These are phyloP conservation scores for Rosalia funebris DNA, from an alignment of 2,888 invertebrate species.

Conservation along the genomic window DNA sequence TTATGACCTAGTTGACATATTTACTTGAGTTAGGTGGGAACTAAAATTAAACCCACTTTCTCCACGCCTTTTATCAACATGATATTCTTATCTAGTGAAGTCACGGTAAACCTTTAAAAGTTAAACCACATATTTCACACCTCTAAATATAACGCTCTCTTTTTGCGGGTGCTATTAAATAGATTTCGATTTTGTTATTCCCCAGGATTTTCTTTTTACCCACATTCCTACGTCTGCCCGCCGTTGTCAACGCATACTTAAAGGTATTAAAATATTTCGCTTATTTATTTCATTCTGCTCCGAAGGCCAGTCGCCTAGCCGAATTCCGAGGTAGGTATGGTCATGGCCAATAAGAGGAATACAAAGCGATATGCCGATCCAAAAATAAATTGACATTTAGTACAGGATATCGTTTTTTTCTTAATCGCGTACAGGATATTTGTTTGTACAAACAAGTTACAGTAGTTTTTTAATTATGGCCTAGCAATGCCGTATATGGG, in stretches of 20 bases:
- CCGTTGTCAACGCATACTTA: neutral
- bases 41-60: no score
- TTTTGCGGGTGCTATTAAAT: no score
- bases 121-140: no score
- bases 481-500: no score
- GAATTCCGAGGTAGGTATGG: constrained; percentile 18
- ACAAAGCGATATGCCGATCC: constrained; percentile 7
- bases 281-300: constrained; percentile 3
- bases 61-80: no score
- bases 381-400: constrained; percentile 16
- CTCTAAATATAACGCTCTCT: no score
- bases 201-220: neutral
- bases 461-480: constrained; percentile 1
- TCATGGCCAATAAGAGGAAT: constrained; percentile 2
- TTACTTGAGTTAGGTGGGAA: no score
- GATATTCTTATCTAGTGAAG: no score
- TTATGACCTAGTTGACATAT: no score
- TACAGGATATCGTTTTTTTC: constrained; percentile 5
- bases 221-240: neutral
- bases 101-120: no score
- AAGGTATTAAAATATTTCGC: constrained; percentile 2
- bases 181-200: no score
- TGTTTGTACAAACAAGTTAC: neutral
- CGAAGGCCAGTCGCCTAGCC: constrained; percentile 13
- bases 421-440: constrained; percentile 3